phyloP scores from a whole-genome alignment of 2,888 invertebrate genomes.

The Harpagoxenus sublaevis region DNA sequence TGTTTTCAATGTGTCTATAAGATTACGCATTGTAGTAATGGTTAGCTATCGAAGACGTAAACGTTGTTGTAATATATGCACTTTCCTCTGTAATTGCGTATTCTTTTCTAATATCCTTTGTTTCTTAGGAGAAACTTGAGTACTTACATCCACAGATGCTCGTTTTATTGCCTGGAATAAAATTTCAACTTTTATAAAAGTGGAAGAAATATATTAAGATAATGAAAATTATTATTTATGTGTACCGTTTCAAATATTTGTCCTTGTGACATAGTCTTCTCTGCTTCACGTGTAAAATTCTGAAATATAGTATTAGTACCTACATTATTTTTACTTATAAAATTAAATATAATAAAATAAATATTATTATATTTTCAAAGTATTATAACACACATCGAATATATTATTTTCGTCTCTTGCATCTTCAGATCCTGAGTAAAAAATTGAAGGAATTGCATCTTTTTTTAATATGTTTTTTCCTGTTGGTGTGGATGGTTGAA shows the following conservation, averaged over 20 bases:
- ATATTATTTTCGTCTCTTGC: neutral
- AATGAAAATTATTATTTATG: too few relatives aligned
- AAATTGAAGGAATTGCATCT: slow-evolving; percentile 6
- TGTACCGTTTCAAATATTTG: too few relatives aligned
- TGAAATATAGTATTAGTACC: neutral
- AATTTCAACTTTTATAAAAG: neutral
- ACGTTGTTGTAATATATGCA: neutral
- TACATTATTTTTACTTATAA: neutral
- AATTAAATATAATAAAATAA: neutral
- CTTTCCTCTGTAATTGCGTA: neutral
- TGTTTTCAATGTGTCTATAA: neutral
- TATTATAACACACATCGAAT: neutral
- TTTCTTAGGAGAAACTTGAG: neutral
- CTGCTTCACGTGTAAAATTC: neutral
- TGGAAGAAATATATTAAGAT: neutral
- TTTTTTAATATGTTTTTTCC: neutral
- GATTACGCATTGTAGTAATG: neutral
- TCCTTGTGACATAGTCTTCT: neutral
- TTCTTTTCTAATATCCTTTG: neutral
- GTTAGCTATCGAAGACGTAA: neutral
- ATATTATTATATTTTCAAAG: neutral
- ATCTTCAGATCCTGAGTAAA: neutral
- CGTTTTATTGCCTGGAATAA: neutral
- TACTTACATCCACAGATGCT: neutral
- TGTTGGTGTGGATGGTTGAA: neutral